Base-by-base conservation (phyloP, 2,888 invertebrate species). In the Dynastes maya region DNA sequence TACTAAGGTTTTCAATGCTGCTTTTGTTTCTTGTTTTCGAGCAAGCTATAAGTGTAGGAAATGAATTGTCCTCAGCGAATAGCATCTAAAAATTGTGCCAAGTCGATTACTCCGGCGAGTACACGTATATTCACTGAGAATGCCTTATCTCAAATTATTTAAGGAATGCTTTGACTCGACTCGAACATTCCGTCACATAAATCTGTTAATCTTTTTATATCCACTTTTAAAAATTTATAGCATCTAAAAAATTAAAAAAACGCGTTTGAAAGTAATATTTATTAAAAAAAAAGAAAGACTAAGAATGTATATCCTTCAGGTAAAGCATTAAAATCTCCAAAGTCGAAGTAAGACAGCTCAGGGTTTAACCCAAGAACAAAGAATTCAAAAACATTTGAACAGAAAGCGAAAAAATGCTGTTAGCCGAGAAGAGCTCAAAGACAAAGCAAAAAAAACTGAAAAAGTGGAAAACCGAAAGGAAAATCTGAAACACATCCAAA, bases 311-410 rank as follows among this genome's bases (percentile, higher is more conserved):
- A 70, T 76, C 81, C 85, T 81, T 11, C 80, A 90, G 90, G 87
- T 91, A 64, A 89, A 90, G 81, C 88, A 90, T 81, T 92, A 82
- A 91, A 90, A 85, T 88, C 90, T 91, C 90, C 83, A 91, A 92
- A 86, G 88, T 89, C 1, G 92, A 93, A 87, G 90, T 91, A 27
- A 89, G 89, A 76, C 90, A 92, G 81, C 86, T 93, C 5, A 88
- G 91, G 92, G 91, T 0, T 82, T 92, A 16, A 91, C 91, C 0
- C 87, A 91, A 0, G 92, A 93, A 79, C 92, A 93, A 82, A 93
- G 84, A 89, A 90, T 1, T 89, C 91, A 0, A 2, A 90, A 92
- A 81, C 88, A 90, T 0, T 89, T 65, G 88, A 90, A 16, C 92
- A 92, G 83, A 89, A 92, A 71, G 92, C 91, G 80, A n/a, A n/a